Percentiles rank a stretch among this genome's conserved stretches.
phyloP scores from a whole-genome alignment of 2,797 vertebrate genomes.

The Lithobates sylvaticus region DNA sequence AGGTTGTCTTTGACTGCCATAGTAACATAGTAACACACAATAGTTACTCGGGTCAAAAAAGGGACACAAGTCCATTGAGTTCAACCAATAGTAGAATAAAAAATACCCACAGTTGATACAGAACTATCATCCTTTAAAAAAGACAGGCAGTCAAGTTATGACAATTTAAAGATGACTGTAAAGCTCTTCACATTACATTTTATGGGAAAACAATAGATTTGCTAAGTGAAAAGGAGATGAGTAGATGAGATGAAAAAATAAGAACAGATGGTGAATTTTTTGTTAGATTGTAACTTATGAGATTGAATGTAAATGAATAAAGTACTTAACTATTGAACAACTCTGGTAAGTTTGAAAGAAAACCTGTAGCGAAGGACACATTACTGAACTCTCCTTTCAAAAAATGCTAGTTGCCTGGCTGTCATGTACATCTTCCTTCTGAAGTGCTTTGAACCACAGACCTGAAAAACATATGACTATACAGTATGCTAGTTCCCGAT shows the following conservation, averaged over 20 bases:
- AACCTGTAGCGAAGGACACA: background rate
- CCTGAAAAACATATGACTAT: too few relatives aligned
- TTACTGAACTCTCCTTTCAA: background rate
- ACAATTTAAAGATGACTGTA: background rate
- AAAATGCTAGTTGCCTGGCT: too few relatives aligned
- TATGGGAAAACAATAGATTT: slow-evolving; percentile 46
- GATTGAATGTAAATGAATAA: slow-evolving; percentile 5
- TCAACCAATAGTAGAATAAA: background rate
- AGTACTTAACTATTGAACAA: slow-evolving; percentile 27
- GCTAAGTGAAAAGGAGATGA: slow-evolving; percentile 10
- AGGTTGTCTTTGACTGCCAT: too few relatives aligned
- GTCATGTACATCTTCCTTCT: too few relatives aligned
- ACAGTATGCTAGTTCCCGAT: too few relatives aligned
- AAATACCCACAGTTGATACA: background rate
- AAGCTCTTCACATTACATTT: slow-evolving; percentile 2
- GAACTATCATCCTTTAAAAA: background rate
- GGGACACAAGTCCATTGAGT: too few relatives aligned
- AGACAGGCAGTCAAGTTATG: background rate
- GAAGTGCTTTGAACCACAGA: too few relatives aligned
- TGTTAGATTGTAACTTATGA: slow-evolving; percentile 1
- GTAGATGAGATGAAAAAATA: slow-evolving; percentile 24
- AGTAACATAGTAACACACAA: too few relatives aligned
- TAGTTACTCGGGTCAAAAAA: too few relatives aligned
- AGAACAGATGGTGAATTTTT: slow-evolving; percentile 40
- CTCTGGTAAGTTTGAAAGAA: background rate